Conservation (phyloP, 2,113 vertebrate species). For the Myodes glareolus region DNA sequence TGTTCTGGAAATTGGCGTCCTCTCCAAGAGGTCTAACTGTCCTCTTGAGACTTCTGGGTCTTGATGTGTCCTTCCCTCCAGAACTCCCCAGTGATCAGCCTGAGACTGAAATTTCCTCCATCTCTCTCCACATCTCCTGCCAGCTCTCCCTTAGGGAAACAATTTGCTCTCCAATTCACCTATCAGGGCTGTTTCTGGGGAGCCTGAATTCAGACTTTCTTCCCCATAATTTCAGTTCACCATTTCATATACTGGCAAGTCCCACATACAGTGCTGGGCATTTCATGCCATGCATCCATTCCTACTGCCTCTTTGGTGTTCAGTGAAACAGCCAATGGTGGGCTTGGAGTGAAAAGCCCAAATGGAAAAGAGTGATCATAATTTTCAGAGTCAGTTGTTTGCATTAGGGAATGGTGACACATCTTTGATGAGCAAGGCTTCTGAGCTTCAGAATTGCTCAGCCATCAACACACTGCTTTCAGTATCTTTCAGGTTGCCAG, state of each 20-base stretch:
- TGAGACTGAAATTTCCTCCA: neutral
- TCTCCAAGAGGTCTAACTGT: neutral
- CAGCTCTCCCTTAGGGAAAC: neutral
- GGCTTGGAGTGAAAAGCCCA: slow-evolving; percentile 4
- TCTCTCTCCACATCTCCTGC: neutral
- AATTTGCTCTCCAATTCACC: neutral
- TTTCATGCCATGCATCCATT: neutral
- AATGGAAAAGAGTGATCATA: neutral
- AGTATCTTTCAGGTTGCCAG: slow-evolving; percentile 56
- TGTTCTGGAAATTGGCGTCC: neutral
- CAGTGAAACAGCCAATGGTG: neutral
- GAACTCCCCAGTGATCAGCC: neutral
- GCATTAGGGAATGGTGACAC: neutral
- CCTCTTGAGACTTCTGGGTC: neutral
- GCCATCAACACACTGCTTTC: neutral
- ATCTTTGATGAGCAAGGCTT: slow-evolving; percentile 37
- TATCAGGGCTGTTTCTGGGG: neutral
- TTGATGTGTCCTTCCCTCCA: neutral
- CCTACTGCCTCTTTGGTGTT: neutral
- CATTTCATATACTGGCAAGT: neutral
- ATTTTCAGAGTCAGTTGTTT: neutral
- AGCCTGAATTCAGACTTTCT: neutral
- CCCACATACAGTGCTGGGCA: neutral
- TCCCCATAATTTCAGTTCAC: slow-evolving; percentile 5
- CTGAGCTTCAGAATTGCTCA: slow-evolving; percentile 22